Percentiles rank a stretch among this genome's conserved stretches.
Conservation (phyloP, 2,113 vertebrate species). For the Gnathonemus echidnorhynchus region DNA sequence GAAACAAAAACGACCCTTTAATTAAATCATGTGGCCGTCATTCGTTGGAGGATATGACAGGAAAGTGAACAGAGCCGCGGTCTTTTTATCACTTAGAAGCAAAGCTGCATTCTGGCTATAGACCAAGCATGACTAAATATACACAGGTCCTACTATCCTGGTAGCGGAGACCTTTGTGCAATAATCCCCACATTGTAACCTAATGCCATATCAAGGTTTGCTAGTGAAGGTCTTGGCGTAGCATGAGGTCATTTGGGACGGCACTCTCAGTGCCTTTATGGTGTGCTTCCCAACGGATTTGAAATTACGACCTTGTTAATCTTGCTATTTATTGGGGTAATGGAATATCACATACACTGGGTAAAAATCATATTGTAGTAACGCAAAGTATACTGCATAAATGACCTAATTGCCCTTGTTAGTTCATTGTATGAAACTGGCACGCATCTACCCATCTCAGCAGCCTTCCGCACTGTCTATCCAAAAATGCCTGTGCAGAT, state of each 20-base stretch:
- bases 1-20: not conserved
- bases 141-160: constrained; percentile 39
- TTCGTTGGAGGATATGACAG: not conserved
- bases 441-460: not conserved
- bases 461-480: not conserved
- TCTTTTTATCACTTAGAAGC: constrained; percentile 25
- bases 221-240: constrained; percentile 39
- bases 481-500: not conserved
- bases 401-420: not conserved
- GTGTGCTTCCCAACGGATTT: not conserved
- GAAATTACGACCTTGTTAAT: not conserved
- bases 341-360: not conserved
- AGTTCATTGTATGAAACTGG: not conserved
- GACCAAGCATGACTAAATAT: constrained; percentile 41
- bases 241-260: constrained; percentile 31
- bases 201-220: constrained; percentile 37
- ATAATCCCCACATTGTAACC: constrained; percentile 45
- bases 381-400: not conserved
- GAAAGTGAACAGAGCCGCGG: not conserved
- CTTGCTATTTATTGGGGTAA: not conserved
- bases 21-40: not conserved
- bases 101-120: constrained; percentile 35
- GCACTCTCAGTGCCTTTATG: constrained; percentile 23
- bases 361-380: not conserved
- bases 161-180: constrained; percentile 39